phyloP scores from a whole-genome alignment of 2,113 vertebrate genomes.

The Gulo gulo region DNA sequence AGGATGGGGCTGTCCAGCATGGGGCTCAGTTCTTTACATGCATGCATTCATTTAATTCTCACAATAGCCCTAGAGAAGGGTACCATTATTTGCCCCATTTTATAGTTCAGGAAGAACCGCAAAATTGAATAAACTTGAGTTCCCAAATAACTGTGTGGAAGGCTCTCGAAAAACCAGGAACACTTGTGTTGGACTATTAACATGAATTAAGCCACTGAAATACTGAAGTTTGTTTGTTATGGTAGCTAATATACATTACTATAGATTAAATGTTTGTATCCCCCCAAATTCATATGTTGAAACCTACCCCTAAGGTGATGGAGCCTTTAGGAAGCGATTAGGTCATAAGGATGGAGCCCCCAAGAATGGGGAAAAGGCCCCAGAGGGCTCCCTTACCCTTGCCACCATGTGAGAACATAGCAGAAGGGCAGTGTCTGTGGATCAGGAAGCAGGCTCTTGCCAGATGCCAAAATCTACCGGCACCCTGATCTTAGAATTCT shows the following conservation, averaged over 20 bases:
- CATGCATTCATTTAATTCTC: background rate
- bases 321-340: background rate
- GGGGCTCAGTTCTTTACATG: background rate
- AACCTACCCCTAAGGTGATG: background rate
- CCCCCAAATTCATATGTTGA: background rate
- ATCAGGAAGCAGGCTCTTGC: background rate
- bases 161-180: background rate
- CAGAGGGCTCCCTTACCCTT: background rate
- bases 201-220: background rate
- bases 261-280: background rate
- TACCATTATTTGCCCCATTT: background rate
- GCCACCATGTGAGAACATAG: background rate
- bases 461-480: background rate
- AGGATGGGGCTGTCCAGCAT: background rate
- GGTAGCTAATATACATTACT: background rate
- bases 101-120: background rate
- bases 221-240: background rate
- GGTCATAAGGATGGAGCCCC: background rate
- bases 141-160: background rate
- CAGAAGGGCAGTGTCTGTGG: background rate
- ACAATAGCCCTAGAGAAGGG: background rate
- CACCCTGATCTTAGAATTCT: background rate
- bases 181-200: background rate
- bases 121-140: background rate
- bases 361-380: background rate